Evolutionary conservation across 1,140 invertebrate species (phyloP), one percentile per base, ranked within the genome.

Genomic region (Neodiprion fabricii): DNA sequence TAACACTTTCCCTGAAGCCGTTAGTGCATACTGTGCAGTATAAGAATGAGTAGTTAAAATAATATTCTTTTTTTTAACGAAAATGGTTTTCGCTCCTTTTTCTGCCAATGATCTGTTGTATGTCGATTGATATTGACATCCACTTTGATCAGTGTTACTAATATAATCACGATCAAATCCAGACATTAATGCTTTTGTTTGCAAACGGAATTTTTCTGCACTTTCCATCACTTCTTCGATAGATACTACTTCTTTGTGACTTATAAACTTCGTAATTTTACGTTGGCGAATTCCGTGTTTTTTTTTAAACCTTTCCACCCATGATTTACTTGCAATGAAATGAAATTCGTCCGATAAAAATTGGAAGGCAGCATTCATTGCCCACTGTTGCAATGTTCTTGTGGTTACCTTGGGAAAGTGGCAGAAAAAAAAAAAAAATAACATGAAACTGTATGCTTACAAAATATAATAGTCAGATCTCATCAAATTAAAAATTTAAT

Each of bases 171-270:
- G 17, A 21, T 74, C 48, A 61, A 53, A 70, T 47, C 70, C 28
- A 11, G 68, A 48, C 4, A 70, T 74, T 11, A 70, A 8, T n/a
- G 9, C 12, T 53, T 40, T 70, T 10, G 48, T 49, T 23, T 74
- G 73, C 17, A 12, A 69, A 2, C 67, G 48, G 28, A 74, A 74
- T 70, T 74, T 23, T 70, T 74, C 50, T 11, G 73, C 73, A 17
- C 48, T 48, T 61, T 8, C n/a, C 47, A 74, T 7, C 2, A 48
- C 68, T 68, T 73, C 72, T 47, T 69, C 67, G 9, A 73, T 47
- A 11, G 72, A 40, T 48, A 14, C 72, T 11, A 21, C 14, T 14
- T 73, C 72, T 68, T 48, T 73, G 9, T 8, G 4, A 10, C 53
- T 68, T 10, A 73, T 49, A 68, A 11, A 73, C 49, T 68, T 73